Evolutionary conservation across 2,113 vertebrate species (phyloP), one percentile per base, ranked within the genome.

Genomic region (Corythaeola cristata): DNA sequence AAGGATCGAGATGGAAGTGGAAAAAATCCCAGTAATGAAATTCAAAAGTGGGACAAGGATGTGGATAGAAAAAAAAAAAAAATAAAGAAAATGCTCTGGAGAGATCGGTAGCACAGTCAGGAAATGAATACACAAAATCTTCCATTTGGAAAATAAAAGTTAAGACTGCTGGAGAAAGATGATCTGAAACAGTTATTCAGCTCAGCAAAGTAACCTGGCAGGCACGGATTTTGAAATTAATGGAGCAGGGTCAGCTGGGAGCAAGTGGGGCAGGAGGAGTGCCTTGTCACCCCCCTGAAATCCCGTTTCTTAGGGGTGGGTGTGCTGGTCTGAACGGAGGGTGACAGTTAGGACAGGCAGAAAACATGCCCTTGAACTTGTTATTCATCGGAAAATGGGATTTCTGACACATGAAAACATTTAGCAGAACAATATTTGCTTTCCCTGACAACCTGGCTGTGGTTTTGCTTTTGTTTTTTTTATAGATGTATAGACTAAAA

Each of bases 121-220:
- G 86, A 92, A 94, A 96, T 90, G 41, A 94, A 71, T 41, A 86
- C 73, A 92, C 63, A 71, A 75, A 90, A 76, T 63, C 86, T 92
- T 96, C 86, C 86, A 84, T 63, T 89, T 58, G 82, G 86, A 94
- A 92, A 96, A 92, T 47, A 56, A 72, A 96, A 89, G 77, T 71
- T 75, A 71, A 75, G 41, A 5, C 73, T 87, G 63, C 63, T 37
- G 82, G 75, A 85, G 91, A 90, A 87, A 89, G 87, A 84, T 67
- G 82, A 92, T 67, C 86, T n/a, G 82, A 90, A 89, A 62, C 73
- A 90, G 86, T 41, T 74, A 21, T 41, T 84, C 62, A 50, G 67
- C 63, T 67, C 58, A 27, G 52, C n/a, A 62, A 33, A 96, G 67
- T 30, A 71, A 62, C 50, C 85, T 75, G 85, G 82, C 73, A 89